Conservation (phyloP, 35 echinoderm and acorn worm species). For the Lytechinus pictus region DNA sequence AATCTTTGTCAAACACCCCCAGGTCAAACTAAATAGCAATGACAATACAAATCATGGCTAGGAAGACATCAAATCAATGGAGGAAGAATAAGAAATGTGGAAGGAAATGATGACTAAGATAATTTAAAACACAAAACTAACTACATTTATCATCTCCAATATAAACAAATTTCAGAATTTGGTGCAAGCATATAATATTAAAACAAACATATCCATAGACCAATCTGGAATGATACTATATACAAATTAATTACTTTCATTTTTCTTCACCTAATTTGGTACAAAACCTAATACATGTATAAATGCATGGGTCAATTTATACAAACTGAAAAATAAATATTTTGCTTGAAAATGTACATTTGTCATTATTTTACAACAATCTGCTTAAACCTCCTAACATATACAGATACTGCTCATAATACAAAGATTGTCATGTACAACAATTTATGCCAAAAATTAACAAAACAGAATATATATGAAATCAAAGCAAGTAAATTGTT, state of each 20-base stretch:
- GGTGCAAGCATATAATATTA: slow-evolving; percentile 5
- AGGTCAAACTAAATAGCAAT: too few species aligned
- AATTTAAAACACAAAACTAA: neutral
- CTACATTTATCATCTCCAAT: neutral
- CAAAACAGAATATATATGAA: slow-evolving; percentile 1
- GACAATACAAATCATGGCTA: neutral
- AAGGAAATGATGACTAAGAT: neutral
- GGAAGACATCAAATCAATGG: neutral
- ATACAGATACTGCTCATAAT: slow-evolving; percentile 39
- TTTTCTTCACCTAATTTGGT: neutral
- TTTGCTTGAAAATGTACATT: neutral
- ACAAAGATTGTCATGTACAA: slow-evolving; percentile 29
- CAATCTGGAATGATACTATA: neutral
- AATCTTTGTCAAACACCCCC: too few species aligned
- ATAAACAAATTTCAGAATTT: slow-evolving; percentile 7
- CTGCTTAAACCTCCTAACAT: neutral
- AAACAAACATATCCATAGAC: neutral
- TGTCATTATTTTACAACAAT: slow-evolving; percentile 20
- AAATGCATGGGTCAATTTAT: neutral
- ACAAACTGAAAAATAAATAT: slow-evolving; percentile 42
- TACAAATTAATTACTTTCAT: neutral
- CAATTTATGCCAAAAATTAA: neutral
- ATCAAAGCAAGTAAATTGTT: neutral
- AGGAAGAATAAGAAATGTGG: slow-evolving; percentile 4
- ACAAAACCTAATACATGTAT: neutral